Base-by-base conservation (phyloP, 2,113 vertebrate species). In the Hirundichthys speculiger region DNA sequence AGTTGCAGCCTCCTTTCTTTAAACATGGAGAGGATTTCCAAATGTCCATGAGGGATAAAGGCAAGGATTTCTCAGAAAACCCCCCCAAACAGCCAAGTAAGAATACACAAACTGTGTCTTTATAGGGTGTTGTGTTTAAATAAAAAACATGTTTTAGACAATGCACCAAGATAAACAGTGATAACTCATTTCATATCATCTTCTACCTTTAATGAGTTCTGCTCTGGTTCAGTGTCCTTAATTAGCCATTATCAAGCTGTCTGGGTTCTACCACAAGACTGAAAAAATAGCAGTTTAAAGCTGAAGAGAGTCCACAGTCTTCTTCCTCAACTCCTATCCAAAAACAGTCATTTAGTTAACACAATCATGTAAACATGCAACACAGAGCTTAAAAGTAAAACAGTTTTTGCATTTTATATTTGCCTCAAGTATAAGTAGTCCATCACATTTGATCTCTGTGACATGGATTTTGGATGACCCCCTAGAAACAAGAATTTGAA, bases 161-260 rank as follows among this genome's bases (percentile, higher is more conserved):
- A 34, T 34, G 6, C 30, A 34, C 6, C 30, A 34, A 34, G 11
- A 34, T 34, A 34, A 27, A 27, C 6, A 27, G 24, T 56, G 25
- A 76, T 13, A 65, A 38, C 34, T 67, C 34, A 34, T 40, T 69
- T 73, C 42, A 64, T 14, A 1, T 22, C 22, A 38, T 61, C 43
- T 27, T 76, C 47, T 38, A 27, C 59, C 30, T 41, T 73, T 12
- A 61, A 56, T 47, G 16, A 64, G 27, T 49, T 52, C 47, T 68
- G 72, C 10, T 71, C 18, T 46, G 13, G n/a, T 18, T 69, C 64
- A 55, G 16, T 48, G 51, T 73, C 51, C 50, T 73, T 69, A 55
- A 77, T 78, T 63, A 70, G 60, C 57, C 80, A 72, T 70, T 47
- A 51, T 54, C 45, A 64, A 59, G 43, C 51, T 61, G 30, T 71